A percentile compares a stretch with the other conserved stretches of the same genome.
phyloP scores from a whole-genome alignment of 92 coral and sea anemone species.

The Virgularia gustaviana region DNA sequence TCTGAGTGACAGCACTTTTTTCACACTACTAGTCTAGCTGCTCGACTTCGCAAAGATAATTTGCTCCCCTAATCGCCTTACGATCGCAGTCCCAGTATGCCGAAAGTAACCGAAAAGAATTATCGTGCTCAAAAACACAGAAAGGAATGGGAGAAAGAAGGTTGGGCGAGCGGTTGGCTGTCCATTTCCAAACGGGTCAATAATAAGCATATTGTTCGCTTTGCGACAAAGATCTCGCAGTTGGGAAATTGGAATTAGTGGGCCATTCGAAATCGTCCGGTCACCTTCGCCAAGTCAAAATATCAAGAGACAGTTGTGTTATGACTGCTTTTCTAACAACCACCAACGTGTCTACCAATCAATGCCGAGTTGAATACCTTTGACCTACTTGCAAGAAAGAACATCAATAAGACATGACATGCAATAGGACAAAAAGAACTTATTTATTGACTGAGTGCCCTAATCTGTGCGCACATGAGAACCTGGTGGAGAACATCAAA shows the following conservation, averaged over 20 bases:
- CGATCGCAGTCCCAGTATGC: too few relatives aligned
- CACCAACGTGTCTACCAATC: not conserved
- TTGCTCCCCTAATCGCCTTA: too few relatives aligned
- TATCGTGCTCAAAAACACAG: slow-evolving; percentile 7
- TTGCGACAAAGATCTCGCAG: slow-evolving; percentile 4
- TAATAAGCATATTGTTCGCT: slow-evolving; percentile 15
- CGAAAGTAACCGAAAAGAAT: slow-evolving; percentile 10
- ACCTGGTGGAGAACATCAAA: not conserved
- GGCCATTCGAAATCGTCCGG: slow-evolving; percentile 6
- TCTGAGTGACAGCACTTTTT: too few relatives aligned
- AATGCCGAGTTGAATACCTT: slow-evolving; percentile 11
- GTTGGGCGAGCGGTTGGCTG: slow-evolving; percentile 20
- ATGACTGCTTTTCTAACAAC: not conserved
- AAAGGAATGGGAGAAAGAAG: slow-evolving; percentile 15
- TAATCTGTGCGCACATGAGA: not conserved
- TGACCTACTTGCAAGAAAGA: slow-evolving; percentile 1
- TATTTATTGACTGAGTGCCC: slow-evolving; percentile 1
- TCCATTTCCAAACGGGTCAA: not conserved
- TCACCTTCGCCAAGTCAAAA: slow-evolving; percentile 2
- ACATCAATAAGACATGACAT: not conserved
- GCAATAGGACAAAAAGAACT: slow-evolving; percentile 7
- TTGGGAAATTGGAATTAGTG: slow-evolving; percentile 9
- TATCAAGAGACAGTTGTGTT: not conserved
- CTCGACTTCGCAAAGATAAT: too few relatives aligned
- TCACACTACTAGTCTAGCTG: too few relatives aligned